Percentiles rank a stretch among this genome's conserved stretches.
These are phyloP conservation scores for Heliconius erato DNA, from an alignment of 2,888 invertebrate species.

Conservation along the genomic window DNA sequence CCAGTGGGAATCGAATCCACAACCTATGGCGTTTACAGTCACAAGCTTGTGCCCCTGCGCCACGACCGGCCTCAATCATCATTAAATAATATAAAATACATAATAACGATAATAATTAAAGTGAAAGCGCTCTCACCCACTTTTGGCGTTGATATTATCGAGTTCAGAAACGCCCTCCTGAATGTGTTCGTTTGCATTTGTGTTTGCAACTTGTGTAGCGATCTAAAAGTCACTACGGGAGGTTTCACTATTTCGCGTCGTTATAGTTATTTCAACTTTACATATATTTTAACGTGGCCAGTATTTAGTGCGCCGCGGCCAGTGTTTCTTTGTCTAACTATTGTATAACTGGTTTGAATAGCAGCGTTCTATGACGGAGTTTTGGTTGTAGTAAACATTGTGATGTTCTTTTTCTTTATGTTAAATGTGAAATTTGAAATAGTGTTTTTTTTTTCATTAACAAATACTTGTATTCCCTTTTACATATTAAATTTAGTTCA, in stretches of 20 bases:
- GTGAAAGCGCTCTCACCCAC: background rate
- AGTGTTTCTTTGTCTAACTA: constrained; percentile 2
- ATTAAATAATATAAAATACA: background rate
- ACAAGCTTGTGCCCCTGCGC: no score
- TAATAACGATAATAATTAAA: background rate
- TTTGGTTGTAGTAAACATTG: background rate
- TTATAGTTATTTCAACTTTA: constrained; percentile 44
- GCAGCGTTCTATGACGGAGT: background rate
- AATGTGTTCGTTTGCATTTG: constrained; percentile 50
- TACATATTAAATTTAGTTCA: background rate
- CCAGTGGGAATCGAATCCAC: no score
- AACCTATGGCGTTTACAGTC: no score
- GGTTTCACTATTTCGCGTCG: constrained; percentile 44
- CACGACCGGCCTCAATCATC: background rate
- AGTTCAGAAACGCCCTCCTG: constrained; percentile 34
- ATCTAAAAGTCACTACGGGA: constrained; percentile 40
- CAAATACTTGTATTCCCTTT: no score
- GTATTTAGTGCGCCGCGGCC: constrained; percentile 19
- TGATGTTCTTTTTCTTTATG: no score
- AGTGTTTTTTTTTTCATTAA: no score
- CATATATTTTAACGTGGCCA: constrained; percentile 26
- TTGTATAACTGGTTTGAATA: constrained; percentile 9
- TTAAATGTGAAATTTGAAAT: no score
- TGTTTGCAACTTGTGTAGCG: constrained; percentile 48
- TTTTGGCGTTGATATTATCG: constrained; percentile 40